Evolutionary conservation across 2,113 vertebrate genomes (phyloP).

Genomic region (Electrona antarctica): DNA sequence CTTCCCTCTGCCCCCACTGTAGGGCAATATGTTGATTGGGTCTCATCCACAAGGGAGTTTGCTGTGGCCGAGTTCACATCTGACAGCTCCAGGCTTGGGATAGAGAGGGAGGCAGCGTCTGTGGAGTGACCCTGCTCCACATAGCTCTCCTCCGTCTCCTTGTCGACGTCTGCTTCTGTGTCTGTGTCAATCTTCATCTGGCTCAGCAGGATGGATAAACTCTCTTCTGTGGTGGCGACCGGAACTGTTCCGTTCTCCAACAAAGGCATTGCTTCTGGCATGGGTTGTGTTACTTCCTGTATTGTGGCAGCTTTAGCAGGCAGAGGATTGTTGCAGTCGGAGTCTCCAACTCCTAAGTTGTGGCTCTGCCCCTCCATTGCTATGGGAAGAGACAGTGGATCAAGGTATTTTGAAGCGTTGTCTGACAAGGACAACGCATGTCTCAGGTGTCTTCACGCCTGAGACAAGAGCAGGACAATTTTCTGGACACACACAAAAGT

Average conservation of each 20-base stretch:
- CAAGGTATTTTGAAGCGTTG: conserved; percentile 6
- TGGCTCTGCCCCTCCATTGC: background rate
- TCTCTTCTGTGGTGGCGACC: conserved; percentile 30
- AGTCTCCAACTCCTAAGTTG: background rate
- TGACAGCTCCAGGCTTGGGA: conserved; percentile 72
- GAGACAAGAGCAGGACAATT: no score
- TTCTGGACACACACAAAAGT: background rate
- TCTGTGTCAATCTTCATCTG: conserved; percentile 11
- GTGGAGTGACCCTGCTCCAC: conserved; percentile 63
- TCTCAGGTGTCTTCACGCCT: background rate
- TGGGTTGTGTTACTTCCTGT: conserved; percentile 17
- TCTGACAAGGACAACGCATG: background rate
- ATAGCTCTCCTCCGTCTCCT: conserved; percentile 51
- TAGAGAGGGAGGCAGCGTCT: conserved; percentile 68
- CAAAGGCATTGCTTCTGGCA: conserved; percentile 13
- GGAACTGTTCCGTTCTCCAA: conserved; percentile 30
- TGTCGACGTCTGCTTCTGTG: conserved; percentile 15
- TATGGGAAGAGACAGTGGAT: background rate
- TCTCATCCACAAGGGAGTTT: conserved; percentile 59
- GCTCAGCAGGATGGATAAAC: conserved; percentile 24
- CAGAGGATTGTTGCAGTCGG: background rate
- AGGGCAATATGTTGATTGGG: conserved; percentile 46
- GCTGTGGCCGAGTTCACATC: conserved; percentile 45
- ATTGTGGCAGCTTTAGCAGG: background rate
- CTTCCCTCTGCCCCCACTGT: conserved; percentile 42